Conservation (phyloP, 2,113 vertebrate genomes). For the Bungarus multicinctus region DNA sequence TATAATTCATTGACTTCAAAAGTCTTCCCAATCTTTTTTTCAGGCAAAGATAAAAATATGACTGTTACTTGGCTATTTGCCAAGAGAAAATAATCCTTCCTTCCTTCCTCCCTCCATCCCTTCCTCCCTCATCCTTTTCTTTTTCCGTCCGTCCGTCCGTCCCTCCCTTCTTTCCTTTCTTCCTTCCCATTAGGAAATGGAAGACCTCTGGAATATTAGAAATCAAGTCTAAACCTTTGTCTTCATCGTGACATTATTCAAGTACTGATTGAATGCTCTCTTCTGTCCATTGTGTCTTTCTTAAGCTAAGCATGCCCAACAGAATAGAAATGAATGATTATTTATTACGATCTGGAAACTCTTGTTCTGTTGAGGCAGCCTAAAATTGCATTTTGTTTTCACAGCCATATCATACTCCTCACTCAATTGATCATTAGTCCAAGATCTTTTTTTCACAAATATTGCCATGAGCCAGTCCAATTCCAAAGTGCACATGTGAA, state of each 20-base stretch:
- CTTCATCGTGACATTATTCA: background rate
- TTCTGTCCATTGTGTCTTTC: background rate
- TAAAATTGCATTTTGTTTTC: background rate
- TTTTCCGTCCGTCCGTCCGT: background rate
- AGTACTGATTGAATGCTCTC: background rate
- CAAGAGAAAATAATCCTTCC: background rate
- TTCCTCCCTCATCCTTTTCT: background rate
- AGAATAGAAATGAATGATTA: background rate
- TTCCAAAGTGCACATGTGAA: background rate
- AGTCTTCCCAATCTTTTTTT: background rate
- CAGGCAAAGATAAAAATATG: background rate
- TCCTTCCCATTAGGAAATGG: background rate
- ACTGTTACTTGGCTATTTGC: background rate
- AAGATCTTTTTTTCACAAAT: background rate
- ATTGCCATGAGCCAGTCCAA: background rate
- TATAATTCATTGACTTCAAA: background rate
- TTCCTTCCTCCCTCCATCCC: background rate
- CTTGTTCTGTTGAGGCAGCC: background rate
- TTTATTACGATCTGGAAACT: background rate
- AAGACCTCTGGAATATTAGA: background rate
- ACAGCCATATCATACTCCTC: background rate
- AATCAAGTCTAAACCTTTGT: background rate
- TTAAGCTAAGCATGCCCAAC: background rate
- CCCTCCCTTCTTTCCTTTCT: too few relatives aligned
- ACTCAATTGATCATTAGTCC: background rate